Percentiles rank a stretch among this genome's conserved stretches.
phyloP scores from a whole-genome alignment of 2,888 invertebrate genomes.

The Flexamia atlantica region DNA sequence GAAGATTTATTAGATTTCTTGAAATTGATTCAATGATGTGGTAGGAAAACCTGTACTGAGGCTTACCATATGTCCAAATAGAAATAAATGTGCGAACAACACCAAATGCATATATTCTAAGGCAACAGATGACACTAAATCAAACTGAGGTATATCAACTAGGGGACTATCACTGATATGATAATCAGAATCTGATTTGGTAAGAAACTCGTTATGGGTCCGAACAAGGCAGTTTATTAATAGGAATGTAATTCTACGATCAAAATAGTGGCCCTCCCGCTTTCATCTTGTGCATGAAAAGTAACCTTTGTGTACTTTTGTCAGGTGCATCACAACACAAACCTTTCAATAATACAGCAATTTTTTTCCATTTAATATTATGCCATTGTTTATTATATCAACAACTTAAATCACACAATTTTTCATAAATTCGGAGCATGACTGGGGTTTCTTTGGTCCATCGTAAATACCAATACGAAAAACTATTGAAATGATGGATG shows the following conservation, averaged over 20 bases:
- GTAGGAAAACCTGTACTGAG: not conserved
- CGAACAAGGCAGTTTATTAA: not conserved
- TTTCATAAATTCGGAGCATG: conserved; percentile 15
- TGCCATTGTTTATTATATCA: not conserved
- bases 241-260: not conserved
- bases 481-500: not conserved
- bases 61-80: conserved; percentile 32
- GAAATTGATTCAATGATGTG: not conserved
- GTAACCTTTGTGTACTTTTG: conserved; percentile 65
- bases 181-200: not conserved
- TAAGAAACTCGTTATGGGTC: conserved; percentile 25
- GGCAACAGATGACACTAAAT: conserved; percentile 38
- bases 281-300: no score
- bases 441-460: conserved; percentile 41
- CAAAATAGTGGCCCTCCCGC: conserved; percentile 51
- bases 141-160: not conserved
- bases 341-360: conserved; percentile 51
- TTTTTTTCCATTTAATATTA: conserved; percentile 22
- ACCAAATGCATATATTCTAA: conserved; percentile 57
- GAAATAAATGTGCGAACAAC: conserved; percentile 38
- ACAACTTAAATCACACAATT: conserved; percentile 18
- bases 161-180: not conserved
- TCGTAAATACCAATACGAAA: conserved; percentile 44
- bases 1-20: not conserved
- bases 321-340: conserved; percentile 66